Base-by-base conservation (phyloP, 2,888 invertebrate species). In the Leucophora obtusa region DNA sequence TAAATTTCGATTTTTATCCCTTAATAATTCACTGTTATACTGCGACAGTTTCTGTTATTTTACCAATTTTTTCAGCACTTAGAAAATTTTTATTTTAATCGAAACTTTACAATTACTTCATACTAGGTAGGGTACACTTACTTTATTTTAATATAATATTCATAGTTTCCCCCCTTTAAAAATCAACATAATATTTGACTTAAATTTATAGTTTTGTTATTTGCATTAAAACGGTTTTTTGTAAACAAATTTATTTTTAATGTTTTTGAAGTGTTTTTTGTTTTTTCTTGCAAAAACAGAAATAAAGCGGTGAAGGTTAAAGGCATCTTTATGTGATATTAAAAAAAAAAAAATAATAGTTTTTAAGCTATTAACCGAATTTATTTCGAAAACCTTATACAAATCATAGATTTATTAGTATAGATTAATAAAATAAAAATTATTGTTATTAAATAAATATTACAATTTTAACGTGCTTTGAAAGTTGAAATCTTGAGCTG, bases 401-500 rank as follows among this genome's bases (percentile, higher is more conserved):
- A 35, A 59, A 35, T 53, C 14, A 54, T 33, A 56, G 47, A 72
- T 72, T 63, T 33, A 71, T 63, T 54, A n/a, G 0, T 59, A 33
- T 28, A 28, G 53, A 62, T 54, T 62, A 60, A 38, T 1, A 47
- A 58, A 58, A 51, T n/a, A 21, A 18, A 11, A 47, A 53, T n/a
- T n/a, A n/a, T n/a, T n/a, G n/a, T 47, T 33, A 17, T 38, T 24
- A 47, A 60, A 53, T n/a, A 47, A 72, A 18, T 50, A 63, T 56
- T 14, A 71, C 17, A 43, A 62, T 6, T 58, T 11, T 1, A 38
- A 14, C 43, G 43, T n/a, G n/a, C n/a, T 47, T n/a, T 14, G 43
- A 47, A 47, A n/a, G 43, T n/a, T n/a, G 2, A n/a, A n/a, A 47
- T n/a, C n/a, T 47, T 47, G 5, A 47, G n/a, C n/a, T 47, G n/a